Base-by-base conservation (phyloP, 2,797 vertebrate species). In the Poecilia wingei region DNA sequence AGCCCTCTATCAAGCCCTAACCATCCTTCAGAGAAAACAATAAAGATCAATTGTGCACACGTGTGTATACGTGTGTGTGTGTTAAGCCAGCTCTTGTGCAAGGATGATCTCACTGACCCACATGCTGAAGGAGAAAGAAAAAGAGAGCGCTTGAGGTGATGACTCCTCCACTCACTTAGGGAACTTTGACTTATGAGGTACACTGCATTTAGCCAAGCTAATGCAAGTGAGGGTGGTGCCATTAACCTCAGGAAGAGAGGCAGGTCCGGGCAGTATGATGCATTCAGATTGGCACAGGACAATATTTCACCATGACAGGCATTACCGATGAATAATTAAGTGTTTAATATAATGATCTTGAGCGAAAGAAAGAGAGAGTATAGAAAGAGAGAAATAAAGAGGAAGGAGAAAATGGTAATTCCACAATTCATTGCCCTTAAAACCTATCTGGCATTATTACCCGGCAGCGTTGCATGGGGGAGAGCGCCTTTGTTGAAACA, bases 321-420 rank as follows among this genome's bases (percentile, higher is more conserved):
- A 96, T 96, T 97, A 96, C 95, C 95, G 95, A 98, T 98, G 96
- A 98, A 98, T 98, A 98, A 99, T 98, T 98, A 98, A 98, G 95
- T 95, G 94, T 97, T 97, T 97, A 96, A 98, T 98, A 98, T 97
- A 96, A 97, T 94, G 95, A 95, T 96, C 95, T 95, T 90, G 94
- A 91, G 90, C 85, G 85, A 87, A 90, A 85, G 70, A 85, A 83
- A 85, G 78, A 84, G 74, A 79, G 72, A 77, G 79, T 57, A 66
- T 66, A 83, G 76, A 74, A 73, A 87, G 79, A 90, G 92, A 77
- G 81, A 80, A 51, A 79, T 85, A 86, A 75, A 82, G 72, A 82
- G 90, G 91, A 88, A 88, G 90, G 91, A 93, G 95, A 96, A 97
- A 98, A 97, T 96, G 94, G 96, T 96, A 96, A 97, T 97, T 97